phyloP scores from a whole-genome alignment of 1,140 invertebrate genomes.

The Drosophila triauraria region DNA sequence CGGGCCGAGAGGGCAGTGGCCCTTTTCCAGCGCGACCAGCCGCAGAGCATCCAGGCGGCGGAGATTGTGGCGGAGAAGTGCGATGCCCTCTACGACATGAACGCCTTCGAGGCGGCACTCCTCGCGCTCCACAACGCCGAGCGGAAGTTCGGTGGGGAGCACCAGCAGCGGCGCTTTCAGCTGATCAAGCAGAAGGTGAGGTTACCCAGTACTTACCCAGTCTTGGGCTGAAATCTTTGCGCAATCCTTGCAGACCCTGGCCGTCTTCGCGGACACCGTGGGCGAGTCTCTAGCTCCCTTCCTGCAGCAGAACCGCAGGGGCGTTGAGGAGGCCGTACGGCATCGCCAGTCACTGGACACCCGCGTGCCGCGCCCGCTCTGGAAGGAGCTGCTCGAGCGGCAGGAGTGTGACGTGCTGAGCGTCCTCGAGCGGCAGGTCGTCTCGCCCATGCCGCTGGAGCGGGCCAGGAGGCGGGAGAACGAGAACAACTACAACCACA shows the following conservation, averaged over 20 bases:
- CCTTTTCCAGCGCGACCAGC: too few relatives aligned
- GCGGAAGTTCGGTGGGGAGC: not conserved
- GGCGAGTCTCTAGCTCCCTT: conserved; percentile 34
- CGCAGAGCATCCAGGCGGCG: not conserved
- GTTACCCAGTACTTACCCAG: not conserved
- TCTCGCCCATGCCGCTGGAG: conserved; percentile 36
- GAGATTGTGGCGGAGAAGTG: conserved; percentile 16
- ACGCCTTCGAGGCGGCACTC: conserved; percentile 52
- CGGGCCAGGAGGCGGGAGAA: conserved; percentile 27
- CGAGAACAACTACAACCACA: conserved; percentile 50
- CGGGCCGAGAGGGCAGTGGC: conserved; percentile 23
- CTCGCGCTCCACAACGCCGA: conserved; percentile 17
- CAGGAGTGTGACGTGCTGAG: conserved; percentile 70
- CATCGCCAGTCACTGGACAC: not conserved
- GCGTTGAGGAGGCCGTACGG: not conserved
- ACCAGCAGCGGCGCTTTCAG: not conserved
- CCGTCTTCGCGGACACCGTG: conserved; percentile 40
- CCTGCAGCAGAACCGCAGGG: conserved; percentile 17
- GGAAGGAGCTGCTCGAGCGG: conserved; percentile 55
- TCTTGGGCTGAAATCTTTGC: too few relatives aligned
- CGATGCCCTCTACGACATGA: conserved; percentile 43
- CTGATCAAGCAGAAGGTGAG: conserved; percentile 25
- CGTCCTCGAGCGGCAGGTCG: conserved; percentile 25
- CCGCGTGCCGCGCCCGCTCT: conserved; percentile 37
- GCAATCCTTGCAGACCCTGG: conserved; percentile 1